phyloP scores from a whole-genome alignment of 2,888 invertebrate genomes.

The Acholoe squamosa region DNA sequence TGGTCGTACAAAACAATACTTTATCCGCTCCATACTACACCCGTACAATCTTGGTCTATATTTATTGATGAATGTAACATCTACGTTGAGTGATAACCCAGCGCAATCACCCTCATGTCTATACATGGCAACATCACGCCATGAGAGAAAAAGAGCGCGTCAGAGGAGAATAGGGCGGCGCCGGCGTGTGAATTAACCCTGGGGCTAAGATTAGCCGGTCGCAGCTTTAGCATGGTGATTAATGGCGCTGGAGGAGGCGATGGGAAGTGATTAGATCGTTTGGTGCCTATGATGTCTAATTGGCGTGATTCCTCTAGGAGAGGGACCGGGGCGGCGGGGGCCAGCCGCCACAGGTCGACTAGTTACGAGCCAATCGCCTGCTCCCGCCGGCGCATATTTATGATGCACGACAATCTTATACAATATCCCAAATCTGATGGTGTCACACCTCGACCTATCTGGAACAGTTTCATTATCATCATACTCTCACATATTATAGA shows the following conservation, averaged over 20 bases:
- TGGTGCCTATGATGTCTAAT: conserved; percentile 60
- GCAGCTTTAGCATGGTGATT: conserved; percentile 35
- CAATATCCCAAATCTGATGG: background rate
- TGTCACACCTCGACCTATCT: too few relatives aligned
- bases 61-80: conserved; percentile 26
- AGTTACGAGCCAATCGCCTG: conserved; percentile 57
- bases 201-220: conserved; percentile 43
- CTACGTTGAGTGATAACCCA: conserved; percentile 12
- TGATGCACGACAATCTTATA: background rate
- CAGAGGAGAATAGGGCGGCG: conserved; percentile 6
- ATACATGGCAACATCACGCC: conserved; percentile 14
- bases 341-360: background rate
- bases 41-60: too few relatives aligned
- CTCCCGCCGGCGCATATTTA: conserved; percentile 23
- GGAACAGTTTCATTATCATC: too few relatives aligned
- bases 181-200: conserved; percentile 55
- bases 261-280: conserved; percentile 62
- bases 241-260: conserved; percentile 38
- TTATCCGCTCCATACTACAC: too few relatives aligned
- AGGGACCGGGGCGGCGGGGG: background rate
- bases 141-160: background rate
- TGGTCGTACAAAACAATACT: too few relatives aligned
- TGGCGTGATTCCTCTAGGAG: conserved; percentile 55
- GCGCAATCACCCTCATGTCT: background rate
- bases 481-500: too few relatives aligned